A percentile compares a stretch with the other conserved stretches of the same genome.
phyloP scores from a whole-genome alignment of 2,113 vertebrate species.

The Melanocharis versteri region DNA sequence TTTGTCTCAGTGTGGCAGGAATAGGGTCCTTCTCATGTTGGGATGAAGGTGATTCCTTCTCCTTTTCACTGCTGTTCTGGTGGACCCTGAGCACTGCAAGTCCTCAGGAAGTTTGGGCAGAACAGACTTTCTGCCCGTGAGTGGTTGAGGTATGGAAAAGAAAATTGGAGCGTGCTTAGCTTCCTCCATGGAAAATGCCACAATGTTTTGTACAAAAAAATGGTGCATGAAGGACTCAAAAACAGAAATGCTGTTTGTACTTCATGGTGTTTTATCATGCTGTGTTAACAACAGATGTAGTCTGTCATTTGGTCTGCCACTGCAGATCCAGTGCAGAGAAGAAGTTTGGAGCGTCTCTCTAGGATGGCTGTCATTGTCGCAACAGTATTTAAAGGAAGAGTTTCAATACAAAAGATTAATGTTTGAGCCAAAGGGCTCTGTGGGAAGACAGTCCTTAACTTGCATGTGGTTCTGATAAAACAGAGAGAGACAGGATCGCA shows the following conservation, averaged over 20 bases:
- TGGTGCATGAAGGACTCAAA: not conserved
- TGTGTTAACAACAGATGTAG: not conserved
- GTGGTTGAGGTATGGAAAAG: not conserved
- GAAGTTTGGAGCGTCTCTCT: not conserved
- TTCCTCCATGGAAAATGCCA: not conserved
- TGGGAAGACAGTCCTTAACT: not conserved
- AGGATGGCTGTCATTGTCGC: not conserved
- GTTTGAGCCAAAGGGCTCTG: not conserved
- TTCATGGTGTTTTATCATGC: not conserved
- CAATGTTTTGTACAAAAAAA: not conserved
- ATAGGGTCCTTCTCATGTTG: rapidly evolving
- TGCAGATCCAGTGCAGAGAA: not conserved
- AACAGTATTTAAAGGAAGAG: not conserved
- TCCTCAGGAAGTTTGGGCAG: not conserved
- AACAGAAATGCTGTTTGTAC: not conserved
- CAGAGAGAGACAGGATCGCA: not conserved
- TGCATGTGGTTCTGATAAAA: not conserved
- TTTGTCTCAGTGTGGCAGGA: not conserved
- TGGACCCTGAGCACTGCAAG: not conserved
- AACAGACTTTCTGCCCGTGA: rapidly evolving
- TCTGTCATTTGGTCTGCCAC: not conserved
- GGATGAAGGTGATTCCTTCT: not conserved
- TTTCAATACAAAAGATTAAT: not conserved
- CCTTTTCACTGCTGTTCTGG: not conserved
- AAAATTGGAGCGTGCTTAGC: rapidly evolving